phyloP scores from a whole-genome alignment of 1,140 invertebrate species.

The Eciton burchellii region DNA sequence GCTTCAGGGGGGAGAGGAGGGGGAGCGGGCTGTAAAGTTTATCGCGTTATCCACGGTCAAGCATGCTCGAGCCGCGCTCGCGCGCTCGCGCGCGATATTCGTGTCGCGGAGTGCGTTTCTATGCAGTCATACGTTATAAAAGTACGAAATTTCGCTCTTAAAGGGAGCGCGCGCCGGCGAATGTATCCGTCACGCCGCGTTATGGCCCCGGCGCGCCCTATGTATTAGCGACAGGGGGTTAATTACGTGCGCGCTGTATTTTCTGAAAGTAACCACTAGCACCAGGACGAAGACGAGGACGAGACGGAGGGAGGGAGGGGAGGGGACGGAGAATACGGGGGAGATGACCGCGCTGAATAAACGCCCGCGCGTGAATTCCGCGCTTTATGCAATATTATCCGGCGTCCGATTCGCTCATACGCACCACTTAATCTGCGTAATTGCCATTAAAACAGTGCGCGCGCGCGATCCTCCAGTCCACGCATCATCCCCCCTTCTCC shows the following conservation, averaged over 20 bases:
- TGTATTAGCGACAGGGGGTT: constrained; percentile 9
- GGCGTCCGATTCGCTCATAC: not conserved
- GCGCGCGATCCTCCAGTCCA: too few species aligned
- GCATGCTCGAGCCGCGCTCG: constrained; percentile 66
- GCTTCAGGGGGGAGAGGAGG: too few species aligned
- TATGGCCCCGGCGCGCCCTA: not conserved
- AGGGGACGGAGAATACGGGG: too few species aligned
- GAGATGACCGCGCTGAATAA: constrained; percentile 1
- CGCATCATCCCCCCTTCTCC: too few species aligned
- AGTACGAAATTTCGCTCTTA: constrained; percentile 68
- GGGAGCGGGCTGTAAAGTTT: constrained; percentile 76
- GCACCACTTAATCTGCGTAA: not conserved
- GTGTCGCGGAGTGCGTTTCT: constrained; percentile 70
- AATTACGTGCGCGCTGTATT: constrained; percentile 11
- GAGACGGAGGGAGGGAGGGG: too few species aligned
- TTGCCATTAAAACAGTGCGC: not conserved
- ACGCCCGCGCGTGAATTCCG: not conserved
- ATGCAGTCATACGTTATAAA: constrained; percentile 68
- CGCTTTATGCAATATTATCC: not conserved
- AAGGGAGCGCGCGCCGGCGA: constrained; percentile 55
- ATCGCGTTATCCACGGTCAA: constrained; percentile 74
- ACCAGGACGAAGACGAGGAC: too few species aligned
- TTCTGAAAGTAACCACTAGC: constrained; percentile 10
- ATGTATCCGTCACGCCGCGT: not conserved
- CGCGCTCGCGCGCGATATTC: constrained; percentile 63